Evolutionary conservation across 2,113 vertebrate genomes (phyloP), one percentile per base, ranked within the genome.

Genomic region (Maccullochella peelii): DNA sequence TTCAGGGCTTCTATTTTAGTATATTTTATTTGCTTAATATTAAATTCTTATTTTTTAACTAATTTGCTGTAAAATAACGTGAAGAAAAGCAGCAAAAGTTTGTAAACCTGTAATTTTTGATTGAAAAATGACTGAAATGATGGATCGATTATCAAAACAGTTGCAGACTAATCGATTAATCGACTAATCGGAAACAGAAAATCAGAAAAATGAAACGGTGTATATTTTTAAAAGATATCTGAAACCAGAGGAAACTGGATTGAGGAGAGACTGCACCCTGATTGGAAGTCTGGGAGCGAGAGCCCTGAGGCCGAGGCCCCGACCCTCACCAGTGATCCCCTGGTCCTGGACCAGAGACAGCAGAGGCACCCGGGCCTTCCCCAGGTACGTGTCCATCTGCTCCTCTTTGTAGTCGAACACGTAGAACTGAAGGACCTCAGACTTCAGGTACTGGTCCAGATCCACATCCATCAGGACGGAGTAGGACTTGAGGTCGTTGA

Each of bases 381-480:
- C 97, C 84, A 97, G 54, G 76, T 97, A 98, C 73, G 82, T 65
- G 86, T 95, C 86, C 77, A 95, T 93, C 89, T 94, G 95, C 8
- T 91, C 87, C 89, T 97, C 96, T 70, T 75, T 93, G 88, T 95
- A 95, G 92, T 99, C 97, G 77, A 98, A 97, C 47, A 97, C 96
- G 65, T 97, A 98, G 72, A 98, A 89, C 58, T 68, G 88, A 67
- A 98, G 93, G 42, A 77, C 83, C 89, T 97, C 94, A 4, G 95
- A 91, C 85, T 91, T 96, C 79, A 99, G 94, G 87, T 97, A 97
- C 50, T 8, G 91, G 87, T 99, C 96, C 83, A 98, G 94, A 8
- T 94, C 94, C 18, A 61, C 62, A 42, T 93, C 96, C 96, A 97
- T 95, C 30, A 78, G 80, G 71, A 98, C 91, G 0, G 96, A 92